Evolutionary conservation across 2,113 vertebrate genomes (phyloP), one percentile per base, ranked within the genome.

Genomic region (Leptodactylus fuscus): DNA sequence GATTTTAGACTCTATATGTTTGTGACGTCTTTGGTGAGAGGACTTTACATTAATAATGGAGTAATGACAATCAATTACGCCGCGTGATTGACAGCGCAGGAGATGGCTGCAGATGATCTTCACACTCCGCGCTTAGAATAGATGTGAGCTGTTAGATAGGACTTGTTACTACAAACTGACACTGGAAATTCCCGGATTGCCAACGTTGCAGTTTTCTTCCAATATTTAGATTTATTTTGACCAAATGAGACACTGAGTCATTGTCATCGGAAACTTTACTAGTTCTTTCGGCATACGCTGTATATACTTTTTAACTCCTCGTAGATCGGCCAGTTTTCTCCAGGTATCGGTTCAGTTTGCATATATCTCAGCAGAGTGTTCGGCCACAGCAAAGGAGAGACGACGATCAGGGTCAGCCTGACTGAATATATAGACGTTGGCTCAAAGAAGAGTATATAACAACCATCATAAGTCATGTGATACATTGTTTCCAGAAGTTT

Each of bases 201-300:
- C 46, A 36, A 6, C 8, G 18, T 34, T 20, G 74, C 74, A 53
- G 7, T 53, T 77, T 53, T 77, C 69, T 71, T 38, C 18, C 34
- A 41, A 71, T 71, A 71, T 71, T 38, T n/a, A 71, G 44, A 48
- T 75, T 75, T 49, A 49, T 49, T 75, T 49, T 75, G 24, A 4
- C n/a, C 8, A 20, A 48, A 75, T 24, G 12, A 75, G n/a, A 29
- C 4, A 46, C 8, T 24, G 36, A 44, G 41, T 27, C 24, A 49
- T 29, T 29, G 4, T 49, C 22, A 46, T 16, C 29, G 16, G 15
- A 34, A 34, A 67, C 13, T 18, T 48, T 22, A 20, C 32, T 8
- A 16, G 4, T 20, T 34, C 7, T 53, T 53, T 48, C 4, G 0
- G 13, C 46, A 5, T 2, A 48, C 13, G 3, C 0, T 48, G 13